Base-by-base conservation (phyloP, 2,113 vertebrate genomes). In the Falcunculus frontatus region DNA sequence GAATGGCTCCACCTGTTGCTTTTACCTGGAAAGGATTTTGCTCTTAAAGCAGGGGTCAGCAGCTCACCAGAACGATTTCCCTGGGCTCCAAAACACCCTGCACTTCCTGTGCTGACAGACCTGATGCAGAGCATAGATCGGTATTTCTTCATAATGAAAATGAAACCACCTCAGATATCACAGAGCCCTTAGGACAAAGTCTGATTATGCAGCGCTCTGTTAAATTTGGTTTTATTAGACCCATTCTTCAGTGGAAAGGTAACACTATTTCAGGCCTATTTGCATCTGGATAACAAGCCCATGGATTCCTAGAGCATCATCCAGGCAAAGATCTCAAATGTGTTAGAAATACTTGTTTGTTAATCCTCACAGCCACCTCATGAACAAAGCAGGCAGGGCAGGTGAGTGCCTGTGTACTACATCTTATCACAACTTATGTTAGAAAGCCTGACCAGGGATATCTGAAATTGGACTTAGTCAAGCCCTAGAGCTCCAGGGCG, bases 131-230 rank as follows among this genome's bases (percentile, higher is more conserved):
- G 26, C 57, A 77, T 4, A 29, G 75, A 81, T n/a, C 85, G 56
- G 47, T 49, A 60, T 52, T 53, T 56, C 77, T 78, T 78, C 62
- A 41, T 52, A 84, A 91, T 56, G 74, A 93, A 94, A 95, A 96
- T 35, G 76, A 86, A 95, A 87, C 72, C 16, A 14, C 17, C 41
- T 32, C 29, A 59, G 65, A 12, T 78, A 82, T 32, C 37, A 59
- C 50, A 60, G 35, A 89, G 73, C 68, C 59, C 91, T 77, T 4
- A 47, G 76, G 87, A 73, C 32, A 77, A 84, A 81, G 62, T 20
- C 76, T 84, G 76, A 64, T 49, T 62, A 42, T 35, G 63, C 59
- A 89, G 76, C 0, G 0, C 76, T 57, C n/a, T 2, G 6, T 52
- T 83, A 47, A 79, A 90, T 88, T 50, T 1, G 8, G 83, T n/a